Evolutionary conservation across 2,113 vertebrate genomes (phyloP).

Genomic region (Acrocephalus arundinaceus): DNA sequence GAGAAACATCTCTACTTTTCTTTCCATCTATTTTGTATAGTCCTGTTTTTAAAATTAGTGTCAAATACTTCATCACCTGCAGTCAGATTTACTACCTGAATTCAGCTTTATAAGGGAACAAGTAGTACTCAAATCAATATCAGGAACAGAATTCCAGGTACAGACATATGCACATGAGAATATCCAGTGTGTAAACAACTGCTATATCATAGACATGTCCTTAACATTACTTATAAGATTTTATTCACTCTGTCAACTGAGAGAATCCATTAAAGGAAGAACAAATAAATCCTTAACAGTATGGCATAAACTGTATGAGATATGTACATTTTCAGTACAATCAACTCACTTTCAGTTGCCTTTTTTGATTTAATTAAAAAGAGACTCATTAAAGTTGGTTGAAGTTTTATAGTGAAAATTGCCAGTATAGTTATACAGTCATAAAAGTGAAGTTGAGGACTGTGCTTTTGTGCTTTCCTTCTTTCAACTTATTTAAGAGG

Average conservation of each 20-base stretch:
- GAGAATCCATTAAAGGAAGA: not conserved
- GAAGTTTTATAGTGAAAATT: not conserved
- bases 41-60: not conserved
- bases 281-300: not conserved
- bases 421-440: not conserved
- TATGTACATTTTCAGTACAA: not conserved
- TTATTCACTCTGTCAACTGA: not conserved
- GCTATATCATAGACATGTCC: not conserved
- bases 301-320: not conserved
- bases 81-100: not conserved
- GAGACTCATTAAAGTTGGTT: not conserved
- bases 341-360: not conserved
- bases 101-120: not conserved
- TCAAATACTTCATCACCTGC: not conserved
- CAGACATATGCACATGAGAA: not conserved
- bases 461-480: not conserved
- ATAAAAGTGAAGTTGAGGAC: not conserved
- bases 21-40: not conserved
- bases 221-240: not conserved
- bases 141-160: not conserved
- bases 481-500: not conserved
- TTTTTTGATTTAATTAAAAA: not conserved
- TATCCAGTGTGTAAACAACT: not conserved
- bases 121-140: not conserved
- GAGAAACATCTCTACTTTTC: not conserved